A percentile compares a stretch with the other conserved stretches of the same genome.
Evolutionary conservation across 2,113 vertebrate species (phyloP).

Genomic region (Probosciger aterrimus): DNA sequence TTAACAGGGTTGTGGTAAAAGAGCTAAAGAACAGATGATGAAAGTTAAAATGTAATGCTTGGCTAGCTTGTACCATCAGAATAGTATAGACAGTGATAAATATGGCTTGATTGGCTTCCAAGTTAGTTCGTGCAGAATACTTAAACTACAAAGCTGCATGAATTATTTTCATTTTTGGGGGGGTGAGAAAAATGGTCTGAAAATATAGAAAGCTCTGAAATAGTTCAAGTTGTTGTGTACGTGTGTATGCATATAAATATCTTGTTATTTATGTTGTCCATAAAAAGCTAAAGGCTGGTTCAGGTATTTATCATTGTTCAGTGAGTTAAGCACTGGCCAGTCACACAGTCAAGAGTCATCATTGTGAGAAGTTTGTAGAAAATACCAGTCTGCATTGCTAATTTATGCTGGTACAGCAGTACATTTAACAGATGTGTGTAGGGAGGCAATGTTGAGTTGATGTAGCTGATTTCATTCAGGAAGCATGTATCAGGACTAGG

Average conservation of each 20-base stretch:
- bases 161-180: not conserved
- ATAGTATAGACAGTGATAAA: not conserved
- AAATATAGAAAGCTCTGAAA: not conserved
- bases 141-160: not conserved
- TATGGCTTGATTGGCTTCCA: not conserved
- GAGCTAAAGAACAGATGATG: not conserved
- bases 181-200: not conserved
- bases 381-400: not conserved
- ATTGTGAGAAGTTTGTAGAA: not conserved
- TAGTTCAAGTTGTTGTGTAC: not conserved
- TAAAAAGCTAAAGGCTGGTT: not conserved
- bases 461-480: not conserved
- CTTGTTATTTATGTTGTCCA: not conserved
- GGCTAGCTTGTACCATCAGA: not conserved
- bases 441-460: not conserved
- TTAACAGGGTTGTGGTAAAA: not conserved
- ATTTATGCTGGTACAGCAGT: not conserved
- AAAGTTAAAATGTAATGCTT: not conserved
- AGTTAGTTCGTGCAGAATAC: not conserved
- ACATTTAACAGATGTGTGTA: not conserved
- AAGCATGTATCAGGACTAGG: not conserved
- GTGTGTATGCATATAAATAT: not conserved
- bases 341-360: not conserved
- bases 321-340: not conserved
- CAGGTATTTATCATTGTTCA: not conserved